Base-by-base conservation (phyloP, 30 jellyfish, hydroid and myxozoan genomes). In the Aurelia coerulea region DNA sequence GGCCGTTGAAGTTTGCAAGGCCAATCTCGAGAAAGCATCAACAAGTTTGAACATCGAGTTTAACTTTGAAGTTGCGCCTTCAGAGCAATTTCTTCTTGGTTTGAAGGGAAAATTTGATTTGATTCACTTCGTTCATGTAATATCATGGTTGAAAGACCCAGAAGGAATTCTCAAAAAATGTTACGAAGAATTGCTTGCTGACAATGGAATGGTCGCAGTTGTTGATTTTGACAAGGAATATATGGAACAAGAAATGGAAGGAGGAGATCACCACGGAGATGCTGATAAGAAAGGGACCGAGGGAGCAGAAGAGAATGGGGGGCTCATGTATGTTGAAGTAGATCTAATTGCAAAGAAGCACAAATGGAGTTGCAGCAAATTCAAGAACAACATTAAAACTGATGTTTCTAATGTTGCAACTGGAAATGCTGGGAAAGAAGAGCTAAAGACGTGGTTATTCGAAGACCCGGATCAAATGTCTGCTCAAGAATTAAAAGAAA, bases 121-220 rank as follows among this genome's bases (percentile, higher is more conserved):
- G 87, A 77, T 77, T 46, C 87, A 56, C 18, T 77, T 77, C 35
- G 87, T 77, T 34, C 87, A 77, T 60, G 87, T 77, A 14, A 16
- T 77, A 4, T 77, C 87, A 17, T 77, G 87, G 87, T 64, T 77
- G 39, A 77, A 77, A 14, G 78, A 62, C 16, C 62, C 37, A 23
- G 87, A 77, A 42, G 12, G 23, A 41, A 77, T 77, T 7, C 78
- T 77, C 6, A 76, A 60, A 7, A 59, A 42, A 77, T 77, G 87
- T 78, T 62, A 18, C 49, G 77, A 62, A 3, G 51, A 34, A 59
- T 17, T 77, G 68, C 32, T 60, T 50, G 78, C 77, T 7, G 41
- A 58, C 10, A 41, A 64, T 18, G 87, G 87, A 8, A 52, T 64
- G 2, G 46, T 77, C 35, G 87, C 87, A 0, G 53, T 77, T 1